Conservation (phyloP, 2,888 invertebrate species). For the Rhingia campestris region DNA sequence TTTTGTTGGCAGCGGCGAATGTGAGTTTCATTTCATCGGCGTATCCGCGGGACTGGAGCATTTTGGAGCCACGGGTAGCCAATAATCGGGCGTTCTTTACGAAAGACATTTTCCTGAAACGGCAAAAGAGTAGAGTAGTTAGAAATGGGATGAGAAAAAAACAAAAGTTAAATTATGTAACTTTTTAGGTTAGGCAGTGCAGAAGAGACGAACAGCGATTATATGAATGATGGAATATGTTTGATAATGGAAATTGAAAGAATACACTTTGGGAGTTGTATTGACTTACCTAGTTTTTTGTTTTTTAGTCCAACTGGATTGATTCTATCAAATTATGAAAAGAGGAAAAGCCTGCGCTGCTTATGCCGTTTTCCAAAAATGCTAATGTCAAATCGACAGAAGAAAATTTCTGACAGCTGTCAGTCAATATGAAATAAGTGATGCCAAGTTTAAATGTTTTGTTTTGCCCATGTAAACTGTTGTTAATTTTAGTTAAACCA, state of each 20-base stretch:
- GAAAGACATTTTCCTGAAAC: conserved; percentile 83
- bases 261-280: background rate
- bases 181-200: conserved; percentile 39
- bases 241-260: background rate
- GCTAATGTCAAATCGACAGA: conserved; percentile 59
- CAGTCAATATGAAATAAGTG: conserved; percentile 3
- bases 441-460: conserved; percentile 7
- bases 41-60: conserved; percentile 86
- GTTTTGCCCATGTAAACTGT: background rate
- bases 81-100: conserved; percentile 83
- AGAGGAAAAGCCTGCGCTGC: conserved; percentile 55
- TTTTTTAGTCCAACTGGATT: conserved; percentile 38
- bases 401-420: conserved; percentile 43
- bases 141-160: conserved; percentile 19
- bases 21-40: conserved; percentile 95
- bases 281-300: conserved; percentile 10
- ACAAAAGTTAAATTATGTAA: conserved; percentile 10
- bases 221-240: background rate
- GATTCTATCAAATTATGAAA: conserved; percentile 40
- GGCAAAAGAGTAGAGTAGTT: conserved; percentile 2
- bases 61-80: conserved; percentile 82
- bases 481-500: no score
- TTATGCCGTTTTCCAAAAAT: conserved; percentile 62
- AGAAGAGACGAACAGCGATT: background rate
- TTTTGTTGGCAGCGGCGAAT: conserved; percentile 94